Evolutionary conservation across 2,797 vertebrate species (phyloP).

Genomic region (Adelosebastes latens): DNA sequence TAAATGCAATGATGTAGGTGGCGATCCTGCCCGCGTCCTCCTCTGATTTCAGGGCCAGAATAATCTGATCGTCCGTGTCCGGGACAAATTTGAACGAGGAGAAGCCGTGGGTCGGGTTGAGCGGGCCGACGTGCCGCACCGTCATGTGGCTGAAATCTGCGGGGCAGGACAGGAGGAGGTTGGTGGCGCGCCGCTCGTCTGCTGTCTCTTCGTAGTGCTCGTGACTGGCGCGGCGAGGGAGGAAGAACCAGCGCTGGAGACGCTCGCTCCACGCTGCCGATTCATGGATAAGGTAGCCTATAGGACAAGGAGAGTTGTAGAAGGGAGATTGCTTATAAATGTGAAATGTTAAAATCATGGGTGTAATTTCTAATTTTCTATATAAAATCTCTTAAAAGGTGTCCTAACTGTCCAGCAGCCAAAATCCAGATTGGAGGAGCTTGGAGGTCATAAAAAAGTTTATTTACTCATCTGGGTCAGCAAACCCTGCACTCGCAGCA

Average conservation of each 20-base stretch:
- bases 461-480: no score
- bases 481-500: no score
- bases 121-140: slow-evolving; percentile 76
- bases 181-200: slow-evolving; percentile 89
- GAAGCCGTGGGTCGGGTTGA: slow-evolving; percentile 91
- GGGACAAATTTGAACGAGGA: slow-evolving; percentile 96
- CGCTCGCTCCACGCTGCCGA: slow-evolving; percentile 92
- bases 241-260: slow-evolving; percentile 93
- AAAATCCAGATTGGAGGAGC: background rate
- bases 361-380: no score
- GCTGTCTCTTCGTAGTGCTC: slow-evolving; percentile 89
- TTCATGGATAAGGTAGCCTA: slow-evolving; percentile 96
- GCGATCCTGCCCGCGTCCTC: slow-evolving; percentile 88
- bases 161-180: slow-evolving; percentile 89
- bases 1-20: slow-evolving; percentile 93
- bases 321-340: no score
- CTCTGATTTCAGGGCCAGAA: slow-evolving; percentile 93
- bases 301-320: background rate
- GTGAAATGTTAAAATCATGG: no score
- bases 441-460: no score
- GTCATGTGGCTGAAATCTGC: slow-evolving; percentile 84
- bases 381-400: background rate
- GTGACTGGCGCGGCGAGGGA: slow-evolving; percentile 92
- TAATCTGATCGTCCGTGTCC: slow-evolving; percentile 90
- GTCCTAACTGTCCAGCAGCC: no score